Evolutionary conservation across 2,888 invertebrate genomes (phyloP).

Genomic region (Pristionchus maxplancki): DNA sequence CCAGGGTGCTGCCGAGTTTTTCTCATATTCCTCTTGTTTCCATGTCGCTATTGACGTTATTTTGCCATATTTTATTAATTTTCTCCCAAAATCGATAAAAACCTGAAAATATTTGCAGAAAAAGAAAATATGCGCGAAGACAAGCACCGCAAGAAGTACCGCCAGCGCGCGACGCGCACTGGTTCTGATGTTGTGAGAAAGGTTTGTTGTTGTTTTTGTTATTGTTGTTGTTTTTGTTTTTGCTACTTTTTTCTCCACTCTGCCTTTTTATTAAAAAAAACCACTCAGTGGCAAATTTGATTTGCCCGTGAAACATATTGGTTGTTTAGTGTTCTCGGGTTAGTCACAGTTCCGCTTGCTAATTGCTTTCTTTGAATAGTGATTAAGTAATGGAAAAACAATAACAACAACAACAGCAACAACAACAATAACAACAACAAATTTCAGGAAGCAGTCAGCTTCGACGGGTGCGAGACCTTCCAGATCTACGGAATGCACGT

Average conservation of each 20-base stretch:
- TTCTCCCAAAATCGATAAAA: not conserved
- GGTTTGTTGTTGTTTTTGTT: not conserved
- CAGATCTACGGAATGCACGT: not conserved
- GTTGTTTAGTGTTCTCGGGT: no score
- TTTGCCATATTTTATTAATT: not conserved
- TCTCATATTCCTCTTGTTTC: not conserved
- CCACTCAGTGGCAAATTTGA: not conserved
- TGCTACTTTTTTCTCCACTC: not conserved
- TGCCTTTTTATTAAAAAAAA: not conserved
- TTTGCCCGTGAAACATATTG: not conserved
- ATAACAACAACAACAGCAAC: no score
- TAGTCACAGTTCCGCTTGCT: no score
- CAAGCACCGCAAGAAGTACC: slow-evolving; percentile 32
- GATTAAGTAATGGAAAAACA: no score
- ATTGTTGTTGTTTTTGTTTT: not conserved
- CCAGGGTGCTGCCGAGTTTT: not conserved
- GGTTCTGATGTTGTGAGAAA: not conserved
- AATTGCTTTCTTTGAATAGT: no score
- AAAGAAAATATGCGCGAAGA: not conserved
- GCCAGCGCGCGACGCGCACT: not conserved
- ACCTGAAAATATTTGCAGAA: not conserved
- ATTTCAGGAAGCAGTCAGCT: not conserved
- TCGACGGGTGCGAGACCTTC: not conserved
- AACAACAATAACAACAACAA: no score
- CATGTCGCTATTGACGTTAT: not conserved